Conservation (phyloP, 2,113 vertebrate species). For the Chinchilla lanigera region DNA sequence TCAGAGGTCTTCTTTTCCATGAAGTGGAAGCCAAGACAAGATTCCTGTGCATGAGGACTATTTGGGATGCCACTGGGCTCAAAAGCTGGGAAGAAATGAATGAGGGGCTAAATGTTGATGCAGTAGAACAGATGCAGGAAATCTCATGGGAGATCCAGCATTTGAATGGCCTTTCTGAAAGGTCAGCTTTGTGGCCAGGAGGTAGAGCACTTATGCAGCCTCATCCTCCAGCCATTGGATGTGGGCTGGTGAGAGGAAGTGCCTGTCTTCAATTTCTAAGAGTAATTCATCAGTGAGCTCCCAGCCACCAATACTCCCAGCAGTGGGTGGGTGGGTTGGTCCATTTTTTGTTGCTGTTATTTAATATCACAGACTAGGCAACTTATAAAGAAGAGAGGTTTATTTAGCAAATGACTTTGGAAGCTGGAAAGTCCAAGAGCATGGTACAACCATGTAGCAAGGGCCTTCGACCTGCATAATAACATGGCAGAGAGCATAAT, state of each 20-base stretch:
- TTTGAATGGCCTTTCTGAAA: neutral
- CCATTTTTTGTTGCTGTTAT: neutral
- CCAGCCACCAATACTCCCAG: neutral
- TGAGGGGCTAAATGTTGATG: neutral
- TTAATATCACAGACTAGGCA: neutral
- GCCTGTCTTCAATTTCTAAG: neutral
- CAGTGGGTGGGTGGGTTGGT: neutral
- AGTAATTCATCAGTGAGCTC: neutral
- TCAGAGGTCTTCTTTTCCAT: neutral
- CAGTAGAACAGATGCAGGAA: neutral
- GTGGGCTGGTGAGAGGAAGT: neutral
- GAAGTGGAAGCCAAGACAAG: neutral
- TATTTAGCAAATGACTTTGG: too few relatives aligned
- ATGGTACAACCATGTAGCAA: neutral
- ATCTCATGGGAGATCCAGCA: accelerated
- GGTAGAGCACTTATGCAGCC: neutral
- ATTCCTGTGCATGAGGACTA: neutral
- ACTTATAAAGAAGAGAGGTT: neutral
- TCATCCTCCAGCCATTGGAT: neutral
- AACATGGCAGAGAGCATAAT: neutral
- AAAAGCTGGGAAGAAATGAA: neutral
- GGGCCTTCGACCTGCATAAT: neutral
- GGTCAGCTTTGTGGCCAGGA: neutral
- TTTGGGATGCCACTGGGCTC: neutral
- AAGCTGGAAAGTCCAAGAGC: neutral